Evolutionary conservation across 2,797 vertebrate species (phyloP), one percentile per base, ranked within the genome.

Genomic region (Thripadectes ignobilis): DNA sequence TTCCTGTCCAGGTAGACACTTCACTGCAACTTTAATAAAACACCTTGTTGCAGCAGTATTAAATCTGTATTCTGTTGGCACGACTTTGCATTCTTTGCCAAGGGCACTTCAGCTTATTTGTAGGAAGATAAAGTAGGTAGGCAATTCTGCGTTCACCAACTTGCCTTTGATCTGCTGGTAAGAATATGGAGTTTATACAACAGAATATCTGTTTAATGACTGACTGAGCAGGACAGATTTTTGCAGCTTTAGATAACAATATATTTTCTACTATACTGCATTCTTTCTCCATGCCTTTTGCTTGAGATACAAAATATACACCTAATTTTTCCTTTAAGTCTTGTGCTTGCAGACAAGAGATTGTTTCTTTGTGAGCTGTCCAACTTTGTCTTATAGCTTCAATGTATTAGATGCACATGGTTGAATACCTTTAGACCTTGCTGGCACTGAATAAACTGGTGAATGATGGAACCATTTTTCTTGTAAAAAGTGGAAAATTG

Each of bases 101-200:
- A 96, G 84, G 89, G 88, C 90, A 95, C 55, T 92, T 95, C 72
- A 85, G 41, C 73, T 96, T 75, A 96, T 97, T 95, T 94, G 71
- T 95, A 92, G 96, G 95, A 96, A 88, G 85, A 95, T 86, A 93
- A 91, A 97, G 77, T 81, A 95, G 75, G 82, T 32, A 96, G 93
- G 82, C 85, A 92, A 94, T 95, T 89, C 88, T 88, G 68, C 4
- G 19, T 95, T 96, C 93, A 89, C 85, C 92, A 94, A 73, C 65
- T 65, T 92, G 69, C 85, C 85, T 97, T 92, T 97, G 86, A 89
- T 96, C 83, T 89, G 46, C 78, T 89, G 75, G 90, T 73, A 95
- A 48, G 77, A 93, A 55, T 45, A n/a, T 58, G 66, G 69, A 81
- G 67, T 92, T 94, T 82, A 71, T 73, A 92, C 45, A 59, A 41